phyloP scores from a whole-genome alignment of 2,888 invertebrate genomes.

The Tanytarsus gracilentus region DNA sequence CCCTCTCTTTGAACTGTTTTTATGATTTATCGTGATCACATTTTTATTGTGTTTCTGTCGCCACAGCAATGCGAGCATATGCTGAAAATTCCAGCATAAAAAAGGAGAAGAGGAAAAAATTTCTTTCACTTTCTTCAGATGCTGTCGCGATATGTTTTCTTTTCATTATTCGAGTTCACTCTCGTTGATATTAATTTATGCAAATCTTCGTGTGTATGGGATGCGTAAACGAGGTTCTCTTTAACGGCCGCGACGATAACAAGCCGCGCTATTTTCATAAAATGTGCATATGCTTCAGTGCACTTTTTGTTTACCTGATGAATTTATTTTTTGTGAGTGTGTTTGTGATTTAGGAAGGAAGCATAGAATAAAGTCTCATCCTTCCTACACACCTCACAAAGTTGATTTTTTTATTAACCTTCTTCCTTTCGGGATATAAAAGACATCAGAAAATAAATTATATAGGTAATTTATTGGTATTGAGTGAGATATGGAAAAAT shows the following conservation, averaged over 20 bases:
- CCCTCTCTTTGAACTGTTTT: background rate
- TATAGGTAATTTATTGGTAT: too few relatives aligned
- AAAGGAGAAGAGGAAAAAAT: background rate
- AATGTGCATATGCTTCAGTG: background rate
- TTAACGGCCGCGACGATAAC: constrained; percentile 15
- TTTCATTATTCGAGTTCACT: background rate
- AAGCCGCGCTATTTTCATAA: background rate
- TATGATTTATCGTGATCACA: constrained; percentile 26
- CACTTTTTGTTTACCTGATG: too few relatives aligned
- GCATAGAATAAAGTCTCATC: too few relatives aligned
- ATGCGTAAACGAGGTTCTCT: constrained; percentile 15
- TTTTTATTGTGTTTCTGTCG: background rate
- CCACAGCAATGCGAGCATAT: background rate
- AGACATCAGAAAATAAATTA: too few relatives aligned
- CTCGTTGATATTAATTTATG: constrained; percentile 29
- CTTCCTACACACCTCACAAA: too few relatives aligned
- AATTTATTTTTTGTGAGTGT: too few relatives aligned
- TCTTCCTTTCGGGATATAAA: too few relatives aligned
- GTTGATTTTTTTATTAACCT: too few relatives aligned
- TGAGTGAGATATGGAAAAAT: too few relatives aligned
- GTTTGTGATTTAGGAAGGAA: too few relatives aligned
- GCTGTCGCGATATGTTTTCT: too few relatives aligned
- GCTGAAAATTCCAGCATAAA: background rate
- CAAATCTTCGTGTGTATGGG: constrained; percentile 22
- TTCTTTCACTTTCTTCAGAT: constrained; percentile 17